Conservation (phyloP, 1,140 invertebrate species). For the Sipha flava region DNA sequence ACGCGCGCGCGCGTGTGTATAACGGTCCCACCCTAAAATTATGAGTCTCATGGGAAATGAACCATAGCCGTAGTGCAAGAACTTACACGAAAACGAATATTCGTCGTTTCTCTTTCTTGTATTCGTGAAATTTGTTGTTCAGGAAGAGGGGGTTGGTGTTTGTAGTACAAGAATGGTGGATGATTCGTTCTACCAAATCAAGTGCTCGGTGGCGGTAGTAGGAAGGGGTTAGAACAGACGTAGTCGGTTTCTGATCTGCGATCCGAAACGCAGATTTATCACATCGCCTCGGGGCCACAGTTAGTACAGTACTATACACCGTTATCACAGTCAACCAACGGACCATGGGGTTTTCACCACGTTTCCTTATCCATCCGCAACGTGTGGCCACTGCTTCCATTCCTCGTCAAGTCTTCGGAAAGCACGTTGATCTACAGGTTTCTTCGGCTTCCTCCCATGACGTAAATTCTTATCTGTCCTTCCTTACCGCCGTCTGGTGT, state of each 20-base stretch:
- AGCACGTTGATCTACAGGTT: no score
- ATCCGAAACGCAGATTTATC: background rate
- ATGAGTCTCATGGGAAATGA: slow-evolving; percentile 10
- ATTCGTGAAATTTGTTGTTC: background rate
- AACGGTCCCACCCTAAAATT: background rate
- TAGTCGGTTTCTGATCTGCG: background rate
- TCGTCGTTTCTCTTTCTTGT: background rate
- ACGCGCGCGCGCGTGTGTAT: no score
- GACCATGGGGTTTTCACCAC: background rate
- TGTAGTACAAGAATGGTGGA: no score
- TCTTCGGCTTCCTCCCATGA: no score
- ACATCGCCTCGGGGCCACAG: background rate
- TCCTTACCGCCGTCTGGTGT: no score
- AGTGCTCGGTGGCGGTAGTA: background rate
- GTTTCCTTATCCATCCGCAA: no score
- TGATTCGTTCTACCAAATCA: background rate
- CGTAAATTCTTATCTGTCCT: no score
- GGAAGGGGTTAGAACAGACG: background rate
- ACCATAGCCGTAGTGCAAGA: background rate
- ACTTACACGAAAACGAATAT: background rate
- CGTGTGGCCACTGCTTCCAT: no score
- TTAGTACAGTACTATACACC: no score
- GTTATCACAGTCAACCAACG: background rate
- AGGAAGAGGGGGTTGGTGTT: no score
- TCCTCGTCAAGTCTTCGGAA: no score